Evolutionary conservation across 2,113 vertebrate genomes (phyloP), one percentile per base, ranked within the genome.

Genomic region (Scolopax mira): DNA sequence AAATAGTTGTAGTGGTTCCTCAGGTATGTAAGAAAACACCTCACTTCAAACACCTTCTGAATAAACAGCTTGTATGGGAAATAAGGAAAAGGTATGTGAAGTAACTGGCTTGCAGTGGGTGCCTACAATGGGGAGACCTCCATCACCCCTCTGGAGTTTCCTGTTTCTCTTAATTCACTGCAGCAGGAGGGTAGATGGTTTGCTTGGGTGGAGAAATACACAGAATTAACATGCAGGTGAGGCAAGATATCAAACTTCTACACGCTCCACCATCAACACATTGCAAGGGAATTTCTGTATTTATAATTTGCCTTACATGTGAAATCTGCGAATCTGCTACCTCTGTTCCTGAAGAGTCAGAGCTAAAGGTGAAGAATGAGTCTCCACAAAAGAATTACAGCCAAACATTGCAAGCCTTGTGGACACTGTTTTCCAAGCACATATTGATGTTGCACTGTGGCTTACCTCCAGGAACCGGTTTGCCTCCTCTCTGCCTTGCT

Each of bases 381-480:
- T 33, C 27, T 69, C 33, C 48, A 54, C 23, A 22, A 61, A 61
- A 79, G 27, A 52, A 70, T 52, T 54, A 37, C 23, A 39, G 46
- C 39, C 35, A 31, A 61, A 87, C 39, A 3, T 1, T 11, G 15
- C 28, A 52, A 70, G 31, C 31, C 7, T 31, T 51, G 51, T 13
- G 22, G 44, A 27, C 37, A 42, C 10, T 18, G 27, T 61, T 87
- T 54, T 33, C 27, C 55, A 54, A n/a, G 55, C 27, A 37, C 18
- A 7, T 28, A 39, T 18, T 62, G 28, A 18, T 54, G 33, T 37
- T 70, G 22, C 22, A 33, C 39, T 79, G 49, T 65, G n/a, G 27
- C 31, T 93, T 71, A 98, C 98, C 97, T 98, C 95, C 21, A 97
- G 98, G 78, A 98, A 98, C 67, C 94, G 92, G 92, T 96, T 97